Conservation (phyloP, 2,888 invertebrate genomes). For the Dioctria linearis region DNA sequence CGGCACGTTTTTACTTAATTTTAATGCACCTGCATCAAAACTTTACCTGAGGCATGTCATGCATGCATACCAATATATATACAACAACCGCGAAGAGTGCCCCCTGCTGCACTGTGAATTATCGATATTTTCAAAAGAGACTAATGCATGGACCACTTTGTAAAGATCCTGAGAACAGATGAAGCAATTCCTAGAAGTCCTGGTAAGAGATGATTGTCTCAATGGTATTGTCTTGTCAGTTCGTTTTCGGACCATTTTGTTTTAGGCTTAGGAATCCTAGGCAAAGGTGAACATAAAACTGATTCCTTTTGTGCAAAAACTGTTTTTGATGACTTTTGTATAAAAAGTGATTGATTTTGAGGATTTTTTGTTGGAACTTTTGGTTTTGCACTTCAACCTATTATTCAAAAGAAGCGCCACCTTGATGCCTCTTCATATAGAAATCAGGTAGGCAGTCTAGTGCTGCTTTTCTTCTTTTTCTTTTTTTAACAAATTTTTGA, state of each 20-base stretch:
- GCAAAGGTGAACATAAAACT: not conserved
- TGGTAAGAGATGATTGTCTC: not conserved
- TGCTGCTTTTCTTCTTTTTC: no score
- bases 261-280: not conserved
- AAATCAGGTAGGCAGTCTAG: no score
- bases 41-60: conserved; percentile 25
- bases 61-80: not conserved
- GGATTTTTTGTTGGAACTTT: not conserved
- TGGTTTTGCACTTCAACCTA: no score
- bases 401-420: not conserved
- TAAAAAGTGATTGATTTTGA: not conserved
- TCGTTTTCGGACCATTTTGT: conserved; percentile 1
- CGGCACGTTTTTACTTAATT: conserved; percentile 19
- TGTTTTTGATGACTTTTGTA: conserved; percentile 15
- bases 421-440: not conserved
- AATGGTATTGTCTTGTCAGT: conserved; percentile 15
- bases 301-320: conserved; percentile 13
- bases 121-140: conserved; percentile 22
- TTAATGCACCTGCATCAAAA: conserved; percentile 45
- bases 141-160: conserved; percentile 32
- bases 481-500: no score
- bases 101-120: conserved; percentile 41
- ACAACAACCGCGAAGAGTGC: conserved; percentile 4
- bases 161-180: conserved; percentile 27
- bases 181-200: conserved; percentile 30